Percentiles rank a stretch among this genome's conserved stretches.
Conservation (phyloP, 2,888 invertebrate species). For the Notocelia uddmanniana region DNA sequence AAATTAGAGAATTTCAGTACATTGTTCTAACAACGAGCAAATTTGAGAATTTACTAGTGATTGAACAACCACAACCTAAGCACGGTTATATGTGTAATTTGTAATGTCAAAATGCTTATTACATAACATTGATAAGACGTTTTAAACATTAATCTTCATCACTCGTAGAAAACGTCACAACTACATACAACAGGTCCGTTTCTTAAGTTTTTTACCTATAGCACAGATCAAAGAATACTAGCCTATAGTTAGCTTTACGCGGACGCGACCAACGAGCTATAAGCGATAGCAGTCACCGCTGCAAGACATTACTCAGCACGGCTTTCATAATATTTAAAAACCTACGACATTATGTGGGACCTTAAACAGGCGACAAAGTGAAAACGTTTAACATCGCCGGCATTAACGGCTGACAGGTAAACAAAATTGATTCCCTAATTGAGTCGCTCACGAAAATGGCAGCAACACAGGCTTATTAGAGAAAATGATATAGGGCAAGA, state of each 20-base stretch:
- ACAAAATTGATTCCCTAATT: slow-evolving; percentile 55
- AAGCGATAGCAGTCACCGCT: neutral
- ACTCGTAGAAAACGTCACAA: too few relatives aligned
- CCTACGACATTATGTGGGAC: neutral
- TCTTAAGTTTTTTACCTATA: too few relatives aligned
- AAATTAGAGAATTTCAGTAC: slow-evolving; percentile 5
- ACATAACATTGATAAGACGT: too few relatives aligned
- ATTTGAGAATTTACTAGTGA: neutral
- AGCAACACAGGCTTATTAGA: slow-evolving; percentile 60
- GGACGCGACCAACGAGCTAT: neutral
- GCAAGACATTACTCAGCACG: neutral
- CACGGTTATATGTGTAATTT: too few relatives aligned
- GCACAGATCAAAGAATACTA: too few relatives aligned
- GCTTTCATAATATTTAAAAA: neutral
- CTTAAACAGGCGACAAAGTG: slow-evolving; percentile 8
- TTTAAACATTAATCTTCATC: too few relatives aligned
- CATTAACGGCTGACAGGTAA: slow-evolving; percentile 50
- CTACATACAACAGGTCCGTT: too few relatives aligned
- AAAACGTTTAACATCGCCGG: slow-evolving; percentile 26
- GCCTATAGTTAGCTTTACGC: neutral
- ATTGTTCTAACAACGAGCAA: slow-evolving; percentile 8
- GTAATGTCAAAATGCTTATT: too few relatives aligned
- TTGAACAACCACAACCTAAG: neutral
- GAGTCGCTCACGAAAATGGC: slow-evolving; percentile 49
- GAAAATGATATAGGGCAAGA: slow-evolving; percentile 59